phyloP scores from a whole-genome alignment of 2,797 vertebrate genomes.

The Pangasius macronema region DNA sequence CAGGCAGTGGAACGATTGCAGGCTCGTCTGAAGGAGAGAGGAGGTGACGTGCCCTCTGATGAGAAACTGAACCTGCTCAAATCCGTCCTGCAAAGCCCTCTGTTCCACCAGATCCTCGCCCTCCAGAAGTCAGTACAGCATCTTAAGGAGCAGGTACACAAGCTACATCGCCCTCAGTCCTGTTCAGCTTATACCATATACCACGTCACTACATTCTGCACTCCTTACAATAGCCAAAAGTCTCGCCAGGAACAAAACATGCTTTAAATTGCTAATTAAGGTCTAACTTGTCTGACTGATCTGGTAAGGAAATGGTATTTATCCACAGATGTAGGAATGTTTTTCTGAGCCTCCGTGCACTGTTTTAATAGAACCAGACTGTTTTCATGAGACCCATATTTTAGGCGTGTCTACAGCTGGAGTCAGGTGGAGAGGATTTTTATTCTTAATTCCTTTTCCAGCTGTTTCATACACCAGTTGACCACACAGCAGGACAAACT shows the following conservation, averaged over 20 bases:
- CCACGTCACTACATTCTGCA: no score
- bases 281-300: not conserved
- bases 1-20: conserved; percentile 95
- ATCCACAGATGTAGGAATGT: not conserved
- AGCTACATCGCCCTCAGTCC: not conserved
- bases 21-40: conserved; percentile 89
- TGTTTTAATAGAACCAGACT: not conserved
- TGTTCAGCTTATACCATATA: not conserved
- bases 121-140: conserved; percentile 92
- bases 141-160: conserved; percentile 87
- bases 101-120: conserved; percentile 94
- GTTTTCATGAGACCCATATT: not conserved
- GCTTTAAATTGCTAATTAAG: not conserved
- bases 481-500: not conserved
- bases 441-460: not conserved
- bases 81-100: conserved; percentile 93
- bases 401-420: not conserved
- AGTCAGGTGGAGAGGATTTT: not conserved
- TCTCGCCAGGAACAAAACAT: not conserved
- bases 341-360: not conserved
- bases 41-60: conserved; percentile 87
- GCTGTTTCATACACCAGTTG: not conserved
- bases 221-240: not conserved
- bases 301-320: not conserved
- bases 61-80: conserved; percentile 91